A percentile compares a stretch with the other conserved stretches of the same genome.
These are phyloP conservation scores for Petrolisthes cinctipes DNA, from an alignment of 2,888 invertebrate genomes.

Conservation along the genomic window DNA sequence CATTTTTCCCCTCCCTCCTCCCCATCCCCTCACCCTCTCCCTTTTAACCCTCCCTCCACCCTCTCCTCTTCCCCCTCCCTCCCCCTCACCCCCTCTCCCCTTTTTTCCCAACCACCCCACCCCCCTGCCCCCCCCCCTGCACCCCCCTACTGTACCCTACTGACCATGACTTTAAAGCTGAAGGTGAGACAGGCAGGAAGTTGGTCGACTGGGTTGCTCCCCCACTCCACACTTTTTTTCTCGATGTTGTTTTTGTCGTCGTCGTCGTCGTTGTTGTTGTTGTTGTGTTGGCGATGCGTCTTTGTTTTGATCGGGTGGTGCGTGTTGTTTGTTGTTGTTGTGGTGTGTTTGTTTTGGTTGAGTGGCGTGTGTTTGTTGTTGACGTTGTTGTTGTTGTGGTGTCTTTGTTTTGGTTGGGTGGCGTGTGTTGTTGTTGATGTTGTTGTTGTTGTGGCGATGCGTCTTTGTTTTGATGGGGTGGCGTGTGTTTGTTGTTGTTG, in stretches of 20 bases:
- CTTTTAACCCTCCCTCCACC: not conserved
- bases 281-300: no score
- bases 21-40: not conserved
- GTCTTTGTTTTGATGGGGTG: not conserved
- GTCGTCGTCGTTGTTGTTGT: no score
- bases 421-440: not conserved
- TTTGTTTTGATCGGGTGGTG: not conserved
- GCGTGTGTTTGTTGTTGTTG: not conserved
- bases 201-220: no score
- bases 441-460: not conserved
- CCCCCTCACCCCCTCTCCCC: not conserved
- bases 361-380: not conserved
- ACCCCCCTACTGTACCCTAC: not conserved
- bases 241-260: no score
- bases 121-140: not conserved
- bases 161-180: not conserved
- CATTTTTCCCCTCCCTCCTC: not conserved
- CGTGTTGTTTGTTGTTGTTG: not conserved
- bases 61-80: not conserved
- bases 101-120: not conserved
- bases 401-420: not conserved
- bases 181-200: no score
- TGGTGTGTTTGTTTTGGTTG: not conserved
- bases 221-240: no score
- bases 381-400: not conserved